Evolutionary conservation across 2,113 vertebrate species (phyloP), one percentile per base, ranked within the genome.

Genomic region (Ranitomeya variabilis): DNA sequence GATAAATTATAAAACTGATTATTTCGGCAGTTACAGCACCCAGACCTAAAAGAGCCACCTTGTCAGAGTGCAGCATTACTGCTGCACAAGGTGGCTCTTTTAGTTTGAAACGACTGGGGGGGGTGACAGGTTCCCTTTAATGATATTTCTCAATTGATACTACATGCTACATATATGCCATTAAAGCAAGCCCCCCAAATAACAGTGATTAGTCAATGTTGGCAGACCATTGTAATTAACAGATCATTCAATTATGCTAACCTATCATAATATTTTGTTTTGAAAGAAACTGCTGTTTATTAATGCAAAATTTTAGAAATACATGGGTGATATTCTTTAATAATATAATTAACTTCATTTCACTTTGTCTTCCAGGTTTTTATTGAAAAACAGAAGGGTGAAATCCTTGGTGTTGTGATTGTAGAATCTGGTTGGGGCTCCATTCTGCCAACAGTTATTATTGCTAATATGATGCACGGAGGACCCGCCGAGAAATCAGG

Each of bases 391-490:
- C 96, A 96, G 67, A 99, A 99, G 52, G 98, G 98, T 69, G 98
- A 99, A 92, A 99, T 99, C 85, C 94, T 99, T 4, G 98, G 98
- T 0, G 93, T 99, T 80, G 98, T 99, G 85, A 98, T 99, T 52
- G 98, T 99, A 86, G 98, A 99, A 91, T 99, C 98, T 11, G 98
- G 98, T 83, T 99, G 98, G 98, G 98, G 98, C 60, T 99, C 98
- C 92, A 99, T 99, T 94, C 92, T 99, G 60, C 98, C 98, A 13
- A 99, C 98, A 0, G 98, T 99, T 91, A 99, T 99, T 90, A 99
- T 99, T 80, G 98, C 98, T 89, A 99, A 97, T 93, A 99, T 99
- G 97, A 99, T 99, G 98, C 98, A 99, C 6, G 97, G 97, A 80
- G 98, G 98, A 73, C 98, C 98, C 0, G 97, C 98, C 0, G 98